These are phyloP conservation scores for Slavum lentiscoides DNA, from an alignment of 2,888 invertebrate genomes.

Conservation along the genomic window DNA sequence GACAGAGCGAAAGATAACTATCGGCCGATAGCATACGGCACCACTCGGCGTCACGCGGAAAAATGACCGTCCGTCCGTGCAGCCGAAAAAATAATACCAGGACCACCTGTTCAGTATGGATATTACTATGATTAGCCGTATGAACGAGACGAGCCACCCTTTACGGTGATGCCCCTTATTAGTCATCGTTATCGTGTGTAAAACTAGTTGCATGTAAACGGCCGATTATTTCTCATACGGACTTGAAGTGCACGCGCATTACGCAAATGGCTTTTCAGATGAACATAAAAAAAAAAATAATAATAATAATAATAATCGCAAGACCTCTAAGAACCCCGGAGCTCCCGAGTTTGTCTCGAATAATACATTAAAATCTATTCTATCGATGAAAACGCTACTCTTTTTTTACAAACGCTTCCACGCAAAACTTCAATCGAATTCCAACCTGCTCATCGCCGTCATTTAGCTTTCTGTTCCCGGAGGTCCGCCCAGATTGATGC, in stretches of 20 bases:
- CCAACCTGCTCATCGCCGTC: too few species aligned
- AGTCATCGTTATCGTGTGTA: conserved; percentile 44
- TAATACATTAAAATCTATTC: too few species aligned
- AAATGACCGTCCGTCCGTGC: conserved; percentile 22
- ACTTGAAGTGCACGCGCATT: conserved; percentile 32
- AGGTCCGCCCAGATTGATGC: too few species aligned
- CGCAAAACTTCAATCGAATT: too few species aligned
- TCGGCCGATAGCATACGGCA: conserved; percentile 40
- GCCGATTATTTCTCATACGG: conserved; percentile 8
- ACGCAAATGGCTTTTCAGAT: conserved; percentile 46
- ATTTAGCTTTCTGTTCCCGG: too few species aligned
- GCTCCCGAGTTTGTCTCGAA: too few species aligned
- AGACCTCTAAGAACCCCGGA: neutral
- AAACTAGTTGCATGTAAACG: conserved; percentile 49
- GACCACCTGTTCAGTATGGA: conserved; percentile 50
- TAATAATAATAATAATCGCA: too few species aligned
- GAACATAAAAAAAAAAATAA: conserved; percentile 1
- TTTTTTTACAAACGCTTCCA: too few species aligned
- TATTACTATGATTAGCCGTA: conserved; percentile 42
- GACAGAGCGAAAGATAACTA: conserved; percentile 41
- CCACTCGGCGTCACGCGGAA: conserved; percentile 36
- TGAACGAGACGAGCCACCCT: conserved; percentile 28
- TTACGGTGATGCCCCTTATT: conserved; percentile 32
- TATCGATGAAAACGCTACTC: too few species aligned
- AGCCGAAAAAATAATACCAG: conserved; percentile 17